phyloP scores from a whole-genome alignment of 2,797 vertebrate genomes.

The Staurois parvus region DNA sequence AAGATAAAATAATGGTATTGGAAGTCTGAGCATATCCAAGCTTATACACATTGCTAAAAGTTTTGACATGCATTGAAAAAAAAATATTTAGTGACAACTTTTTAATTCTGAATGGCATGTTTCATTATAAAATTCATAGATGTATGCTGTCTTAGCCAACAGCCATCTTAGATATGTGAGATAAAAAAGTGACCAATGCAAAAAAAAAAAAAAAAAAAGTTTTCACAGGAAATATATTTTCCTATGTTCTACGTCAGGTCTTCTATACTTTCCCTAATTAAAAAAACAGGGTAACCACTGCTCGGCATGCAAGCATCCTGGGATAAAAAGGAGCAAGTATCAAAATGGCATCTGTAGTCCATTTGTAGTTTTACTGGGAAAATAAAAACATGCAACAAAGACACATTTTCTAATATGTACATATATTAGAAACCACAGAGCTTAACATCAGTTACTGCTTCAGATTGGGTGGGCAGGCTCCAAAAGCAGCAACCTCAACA shows the following conservation, averaged over 20 bases:
- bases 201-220: constrained; percentile 11
- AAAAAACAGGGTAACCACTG: constrained; percentile 63
- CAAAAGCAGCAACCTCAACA: not conserved
- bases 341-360: constrained; percentile 62
- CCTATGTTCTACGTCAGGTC: constrained; percentile 20
- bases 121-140: constrained; percentile 46
- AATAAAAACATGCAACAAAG: constrained; percentile 67
- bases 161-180: constrained; percentile 32
- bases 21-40: constrained; percentile 68
- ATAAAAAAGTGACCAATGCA: constrained; percentile 54
- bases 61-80: constrained; percentile 67
- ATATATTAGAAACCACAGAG: constrained; percentile 66
- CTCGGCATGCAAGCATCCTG: constrained; percentile 66
- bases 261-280: constrained; percentile 31
- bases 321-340: constrained; percentile 60
- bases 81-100: constrained; percentile 69
- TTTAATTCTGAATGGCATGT: constrained; percentile 64
- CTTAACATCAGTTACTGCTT: constrained; percentile 61
- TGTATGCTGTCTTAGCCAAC: constrained; percentile 29
- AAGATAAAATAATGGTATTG: constrained; percentile 57
- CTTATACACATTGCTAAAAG: constrained; percentile 66
- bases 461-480: not conserved
- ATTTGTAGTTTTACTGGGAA: constrained; percentile 63
- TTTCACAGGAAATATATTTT: constrained; percentile 21
- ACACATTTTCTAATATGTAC: constrained; percentile 66